A percentile compares a stretch with the other conserved stretches of the same genome.
Conservation (phyloP, 2,113 vertebrate species). For the Sterna hirundo region DNA sequence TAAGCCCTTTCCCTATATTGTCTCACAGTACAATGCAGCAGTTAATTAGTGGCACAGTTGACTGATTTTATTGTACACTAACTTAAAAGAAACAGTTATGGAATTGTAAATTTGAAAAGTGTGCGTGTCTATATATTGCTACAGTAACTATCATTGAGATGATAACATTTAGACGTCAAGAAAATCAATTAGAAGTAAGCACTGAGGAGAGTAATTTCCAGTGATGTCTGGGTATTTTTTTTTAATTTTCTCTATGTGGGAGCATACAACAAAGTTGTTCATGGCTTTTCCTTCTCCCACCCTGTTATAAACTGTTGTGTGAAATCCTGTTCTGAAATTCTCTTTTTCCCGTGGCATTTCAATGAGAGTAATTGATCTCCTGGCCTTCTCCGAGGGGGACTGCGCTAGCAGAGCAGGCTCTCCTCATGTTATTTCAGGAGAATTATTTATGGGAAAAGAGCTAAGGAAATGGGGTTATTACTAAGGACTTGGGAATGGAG, state of each 20-base stretch:
- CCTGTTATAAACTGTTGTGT: not conserved
- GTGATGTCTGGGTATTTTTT: not conserved
- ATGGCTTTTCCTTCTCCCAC: not conserved
- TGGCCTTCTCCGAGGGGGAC: not conserved
- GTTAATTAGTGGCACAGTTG: not conserved
- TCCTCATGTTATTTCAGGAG: slow-evolving; percentile 14
- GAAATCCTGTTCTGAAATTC: slow-evolving; percentile 20
- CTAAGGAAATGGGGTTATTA: slow-evolving; percentile 9
- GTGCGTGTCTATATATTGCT: not conserved
- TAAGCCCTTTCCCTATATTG: not conserved
- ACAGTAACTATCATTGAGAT: not conserved
- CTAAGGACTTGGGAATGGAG: slow-evolving; percentile 7
- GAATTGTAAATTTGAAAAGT: not conserved
- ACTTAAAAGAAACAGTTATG: not conserved
- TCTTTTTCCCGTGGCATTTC: not conserved
- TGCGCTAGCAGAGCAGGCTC: not conserved
- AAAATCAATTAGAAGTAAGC: not conserved
- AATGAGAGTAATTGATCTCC: slow-evolving; percentile 5
- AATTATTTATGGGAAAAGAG: slow-evolving; percentile 36
- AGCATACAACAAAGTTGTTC: not conserved
- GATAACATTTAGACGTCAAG: not conserved
- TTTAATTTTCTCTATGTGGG: not conserved
- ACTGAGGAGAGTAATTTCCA: not conserved
- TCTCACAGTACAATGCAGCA: not conserved
- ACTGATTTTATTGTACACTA: not conserved